Base-by-base conservation (phyloP, 1,140 invertebrate genomes). In the Hypothenemus hampei region DNA sequence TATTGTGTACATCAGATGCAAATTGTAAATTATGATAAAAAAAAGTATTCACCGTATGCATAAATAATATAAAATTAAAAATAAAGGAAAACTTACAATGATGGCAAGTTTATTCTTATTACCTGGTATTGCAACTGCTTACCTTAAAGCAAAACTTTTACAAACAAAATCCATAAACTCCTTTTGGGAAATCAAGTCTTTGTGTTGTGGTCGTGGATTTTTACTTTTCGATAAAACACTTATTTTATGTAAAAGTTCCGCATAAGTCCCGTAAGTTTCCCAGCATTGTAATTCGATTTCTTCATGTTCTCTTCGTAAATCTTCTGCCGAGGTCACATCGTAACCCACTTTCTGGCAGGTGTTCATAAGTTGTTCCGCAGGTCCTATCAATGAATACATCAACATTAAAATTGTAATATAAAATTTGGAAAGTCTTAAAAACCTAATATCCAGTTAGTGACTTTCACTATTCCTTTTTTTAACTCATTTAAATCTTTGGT, bases 161-260 rank as follows among this genome's bases (percentile, higher is more conserved):
- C 83, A 87, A 0, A 89, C 82, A 55, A 86, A 88, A 69, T 90
- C 83, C 86, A 90, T 89, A 65, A 85, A 85, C 62, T 85, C 83
- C 56, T 80, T 74, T 54, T 85, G 84, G 0, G 81, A 81, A 10
- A 81, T 72, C 4, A 86, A 65, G 65, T 85, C 81, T 65, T 70
- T 73, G 26, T 68, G 68, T n/a, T 69, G 67, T 20, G 35, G 23
- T 1, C 58, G 54, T 48, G 80, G 72, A 1, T 75, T 73, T 21
- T 78, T 77, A 15, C 74, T 72, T 31, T 29, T 31, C 7, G 13
- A 15, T 71, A 73, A 1, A 10, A 76, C 66, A 35, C 83, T 80
- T 18, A 85, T 79, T 69, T 81, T 81, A 64, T 88, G 83, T 1
- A 87, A 72, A 22, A 88, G 58, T 66, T 89, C 84, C 0, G 86